Base-by-base conservation (phyloP, 2,113 vertebrate species). In the Chaetodon auriga region DNA sequence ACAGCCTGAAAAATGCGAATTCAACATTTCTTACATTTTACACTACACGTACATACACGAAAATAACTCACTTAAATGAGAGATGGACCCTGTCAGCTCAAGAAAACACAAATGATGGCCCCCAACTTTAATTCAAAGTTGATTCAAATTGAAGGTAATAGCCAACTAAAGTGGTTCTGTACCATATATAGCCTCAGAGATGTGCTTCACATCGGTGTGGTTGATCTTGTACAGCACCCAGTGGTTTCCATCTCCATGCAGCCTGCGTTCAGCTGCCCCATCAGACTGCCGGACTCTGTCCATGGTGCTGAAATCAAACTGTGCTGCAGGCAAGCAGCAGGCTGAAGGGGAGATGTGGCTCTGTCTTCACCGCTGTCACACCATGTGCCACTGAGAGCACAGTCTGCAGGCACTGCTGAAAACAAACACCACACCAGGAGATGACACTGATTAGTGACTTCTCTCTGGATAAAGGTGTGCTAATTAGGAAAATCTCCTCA, bases 241-340 rank as follows among this genome's bases (percentile, higher is more conserved):
- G 30, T 30, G 30, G 30, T 30, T 30, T 30, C 30, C 30, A 30
- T 30, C 30, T 11, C 3, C 43, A 35, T 49, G 25, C n/a, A 23
- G 55, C 14, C 19, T 6, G 45, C 16, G 49, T 48, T 68, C 60
- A 21, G 43, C 41, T 74, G 49, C 41, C 7, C 36, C 35, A 30
- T 9, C 30, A 43, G 3, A 19, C 25, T 38, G 51, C 35, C 30
- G 2, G 68, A 36, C 84, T 85, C 92, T 94, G 89, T 94, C 94
- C 90, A 76, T 90, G 93, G 93, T 92, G 58, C 93, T 92, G 92
- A 93, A 92, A 36, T 55, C 73, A 36, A 36, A 72, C 62, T 23
- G 73, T 9, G 12, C 49, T 25, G 0, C 14, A 9, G 14, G 23
- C 54, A 68, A 63, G 35, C 62, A 43, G 46, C 43, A 60, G 43